phyloP scores from a whole-genome alignment of 2,888 invertebrate species.

The Philereme transversata region DNA sequence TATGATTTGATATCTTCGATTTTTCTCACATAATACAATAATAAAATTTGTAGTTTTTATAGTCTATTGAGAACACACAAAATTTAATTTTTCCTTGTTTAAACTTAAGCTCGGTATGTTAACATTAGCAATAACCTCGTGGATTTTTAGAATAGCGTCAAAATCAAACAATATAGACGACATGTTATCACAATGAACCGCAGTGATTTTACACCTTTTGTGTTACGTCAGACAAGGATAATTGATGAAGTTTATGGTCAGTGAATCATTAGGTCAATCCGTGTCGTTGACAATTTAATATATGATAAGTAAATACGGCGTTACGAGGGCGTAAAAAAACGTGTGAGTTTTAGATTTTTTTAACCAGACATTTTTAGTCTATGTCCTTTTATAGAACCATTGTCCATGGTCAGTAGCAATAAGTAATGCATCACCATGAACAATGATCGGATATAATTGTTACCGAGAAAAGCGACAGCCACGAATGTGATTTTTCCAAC shows the following conservation, averaged over 20 bases:
- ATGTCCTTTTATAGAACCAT: constrained; percentile 49
- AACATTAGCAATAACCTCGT: constrained; percentile 34
- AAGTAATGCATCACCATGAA: constrained; percentile 53
- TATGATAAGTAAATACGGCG: constrained; percentile 66
- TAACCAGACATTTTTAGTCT: constrained; percentile 42
- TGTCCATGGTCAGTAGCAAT: constrained; percentile 54
- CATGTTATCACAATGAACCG: constrained; percentile 49
- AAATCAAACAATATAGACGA: constrained; percentile 40
- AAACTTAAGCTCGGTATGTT: constrained; percentile 21
- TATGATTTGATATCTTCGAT: constrained; percentile 25
- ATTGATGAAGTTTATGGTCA: constrained; percentile 68
- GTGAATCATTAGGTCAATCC: constrained; percentile 80
- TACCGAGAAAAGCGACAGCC: constrained; percentile 62
- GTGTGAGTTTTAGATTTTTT: constrained; percentile 44
- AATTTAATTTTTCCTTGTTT: constrained; percentile 28
- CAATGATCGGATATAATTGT: constrained; percentile 66
- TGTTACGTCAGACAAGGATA: constrained; percentile 77
- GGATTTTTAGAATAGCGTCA: constrained; percentile 45
- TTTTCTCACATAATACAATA: constrained; percentile 13
- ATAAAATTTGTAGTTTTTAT: constrained; percentile 11
- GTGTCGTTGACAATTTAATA: constrained; percentile 76
- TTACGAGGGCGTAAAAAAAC: constrained; percentile 50
- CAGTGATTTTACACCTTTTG: constrained; percentile 54
- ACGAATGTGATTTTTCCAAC: constrained; percentile 56
- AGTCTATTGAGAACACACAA: constrained; percentile 20